Percentiles rank a stretch among this genome's conserved stretches.
phyloP scores from a whole-genome alignment of 2,888 invertebrate genomes.

The Morpho helenor region DNA sequence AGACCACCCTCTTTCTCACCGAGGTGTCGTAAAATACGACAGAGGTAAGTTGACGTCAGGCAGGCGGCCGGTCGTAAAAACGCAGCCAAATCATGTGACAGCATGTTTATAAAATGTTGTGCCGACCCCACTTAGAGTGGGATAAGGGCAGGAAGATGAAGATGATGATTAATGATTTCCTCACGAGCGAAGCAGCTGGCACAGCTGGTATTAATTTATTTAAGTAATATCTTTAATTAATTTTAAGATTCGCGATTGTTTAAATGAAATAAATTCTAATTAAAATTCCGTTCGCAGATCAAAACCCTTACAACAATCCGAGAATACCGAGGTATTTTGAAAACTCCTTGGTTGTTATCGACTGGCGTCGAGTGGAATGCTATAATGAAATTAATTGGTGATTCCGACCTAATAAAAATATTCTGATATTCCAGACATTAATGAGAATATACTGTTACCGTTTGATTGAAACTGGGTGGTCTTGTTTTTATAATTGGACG shows the following conservation, averaged over 20 bases:
- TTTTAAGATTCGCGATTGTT: slow-evolving; percentile 16
- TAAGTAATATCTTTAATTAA: too few species aligned
- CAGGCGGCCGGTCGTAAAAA: too few species aligned
- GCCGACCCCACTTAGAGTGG: too few species aligned
- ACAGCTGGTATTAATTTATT: too few species aligned
- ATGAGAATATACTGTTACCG: slow-evolving; percentile 58
- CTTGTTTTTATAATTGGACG: slow-evolving; percentile 2
- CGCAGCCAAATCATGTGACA: too few species aligned
- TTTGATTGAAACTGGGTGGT: slow-evolving; percentile 25
- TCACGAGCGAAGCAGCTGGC: too few species aligned
- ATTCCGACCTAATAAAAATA: slow-evolving; percentile 59
- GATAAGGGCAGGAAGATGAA: too few species aligned
- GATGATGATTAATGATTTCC: too few species aligned
- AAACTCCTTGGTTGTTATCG: slow-evolving; percentile 57
- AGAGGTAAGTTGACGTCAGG: too few species aligned
- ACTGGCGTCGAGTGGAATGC: slow-evolving; percentile 62
- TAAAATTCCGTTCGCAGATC: slow-evolving; percentile 65
- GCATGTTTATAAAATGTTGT: too few species aligned
- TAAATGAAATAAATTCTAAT: slow-evolving; percentile 45
- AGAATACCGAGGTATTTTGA: slow-evolving; percentile 46
- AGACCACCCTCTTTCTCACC: too few species aligned
- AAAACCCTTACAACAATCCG: slow-evolving; percentile 42
- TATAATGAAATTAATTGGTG: slow-evolving; percentile 73
- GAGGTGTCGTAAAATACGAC: too few species aligned
- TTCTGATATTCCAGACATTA: slow-evolving; percentile 54